Evolutionary conservation across 2,113 vertebrate species (phyloP).

Genomic region (Dicentrarchus labrax): DNA sequence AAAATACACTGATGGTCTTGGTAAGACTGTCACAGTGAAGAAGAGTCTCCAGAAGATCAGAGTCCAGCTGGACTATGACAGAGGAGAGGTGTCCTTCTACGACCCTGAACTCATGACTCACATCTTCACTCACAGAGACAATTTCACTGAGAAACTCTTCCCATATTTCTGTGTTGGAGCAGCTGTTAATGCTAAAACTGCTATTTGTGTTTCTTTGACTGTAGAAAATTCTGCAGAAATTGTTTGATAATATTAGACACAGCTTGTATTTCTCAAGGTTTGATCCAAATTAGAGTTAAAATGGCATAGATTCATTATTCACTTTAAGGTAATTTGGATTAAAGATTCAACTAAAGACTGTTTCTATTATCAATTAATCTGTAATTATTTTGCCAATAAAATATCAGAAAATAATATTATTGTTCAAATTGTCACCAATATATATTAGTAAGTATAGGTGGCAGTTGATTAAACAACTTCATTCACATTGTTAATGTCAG

Average conservation of each 20-base stretch:
- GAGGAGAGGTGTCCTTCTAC: constrained; percentile 58
- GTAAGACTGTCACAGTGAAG: neutral
- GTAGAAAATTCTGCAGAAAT: neutral
- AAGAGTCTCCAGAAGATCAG: constrained; percentile 55
- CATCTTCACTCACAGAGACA: too few species aligned
- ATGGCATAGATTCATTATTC: too few species aligned
- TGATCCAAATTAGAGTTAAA: neutral
- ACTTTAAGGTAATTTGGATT: neutral
- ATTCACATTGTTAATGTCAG: neutral
- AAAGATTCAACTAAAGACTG: neutral
- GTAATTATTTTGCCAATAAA: too few species aligned
- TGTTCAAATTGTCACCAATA: neutral
- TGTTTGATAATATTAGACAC: neutral
- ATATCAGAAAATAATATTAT: neutral
- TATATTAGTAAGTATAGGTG: neutral
- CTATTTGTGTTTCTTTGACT: neutral
- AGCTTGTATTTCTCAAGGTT: neutral
- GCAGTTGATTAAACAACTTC: neutral
- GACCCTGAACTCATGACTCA: too few species aligned
- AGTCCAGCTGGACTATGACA: constrained; percentile 68
- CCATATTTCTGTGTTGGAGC: fast-evolving
- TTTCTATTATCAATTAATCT: neutral
- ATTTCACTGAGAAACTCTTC: too few species aligned
- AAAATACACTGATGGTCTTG: neutral
- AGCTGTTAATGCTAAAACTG: constrained; percentile 8